Base-by-base conservation (phyloP, 2,113 vertebrate species). In the Haemorhous mexicanus region DNA sequence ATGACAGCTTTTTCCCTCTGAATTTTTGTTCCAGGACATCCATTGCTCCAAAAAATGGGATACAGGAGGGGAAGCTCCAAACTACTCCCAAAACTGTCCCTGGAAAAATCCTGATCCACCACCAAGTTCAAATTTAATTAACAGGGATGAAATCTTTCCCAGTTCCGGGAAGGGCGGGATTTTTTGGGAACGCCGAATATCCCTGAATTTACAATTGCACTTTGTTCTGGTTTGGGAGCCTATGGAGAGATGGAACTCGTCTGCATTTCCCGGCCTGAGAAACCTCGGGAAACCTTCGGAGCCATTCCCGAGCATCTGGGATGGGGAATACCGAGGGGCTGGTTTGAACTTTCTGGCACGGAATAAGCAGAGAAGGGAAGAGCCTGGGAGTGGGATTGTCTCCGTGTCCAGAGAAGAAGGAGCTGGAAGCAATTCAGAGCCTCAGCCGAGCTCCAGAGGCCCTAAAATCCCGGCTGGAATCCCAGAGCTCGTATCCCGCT, bases 391-490 rank as follows among this genome's bases (percentile, higher is more conserved):
- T 13, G 89, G 62, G 81, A 88, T 66, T 44, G 63, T 84, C 53
- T 85, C 80, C 11, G 22, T 13, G 35, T 67, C 44, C 10, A 4
- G 28, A 79, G 41, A 63, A 93, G 76, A 84, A 94, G 87, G 88
- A 95, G 76, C 83, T 97, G 97, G 96, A 97, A 96, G 56, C 41
- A 59, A 92, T 93, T 81, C 92, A 95, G 77, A 86, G 72, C 78
- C 77, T 79, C 79, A 44, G 79, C 61, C 56, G 79, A 70, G 84
- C 85, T 94, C 73, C 11, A 17, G 91, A 73, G 87, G 91, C 85
- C 75, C 37, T 20, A 46, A 68, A 68, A 93, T 90, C 79, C 95
- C 84, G 4, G 55, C 92, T 89, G 73, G 87, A 93, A 92, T 95
- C 93, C 79, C 96, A 83, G 88, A 53, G 85, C 94, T 93, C 47